Base-by-base conservation (phyloP, 1,140 invertebrate species). In the Polypedilum vanderplanki region DNA sequence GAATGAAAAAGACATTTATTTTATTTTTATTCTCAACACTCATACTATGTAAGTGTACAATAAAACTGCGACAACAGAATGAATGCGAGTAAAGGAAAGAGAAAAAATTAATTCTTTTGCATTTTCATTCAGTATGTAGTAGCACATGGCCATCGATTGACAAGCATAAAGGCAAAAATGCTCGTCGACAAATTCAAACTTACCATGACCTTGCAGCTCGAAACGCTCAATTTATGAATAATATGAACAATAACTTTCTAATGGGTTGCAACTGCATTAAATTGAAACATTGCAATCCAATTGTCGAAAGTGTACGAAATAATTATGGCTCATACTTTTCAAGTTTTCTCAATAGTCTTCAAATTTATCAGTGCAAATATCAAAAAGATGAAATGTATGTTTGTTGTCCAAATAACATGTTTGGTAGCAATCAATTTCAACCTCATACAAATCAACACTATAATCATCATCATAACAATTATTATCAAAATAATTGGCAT, bases 261-360 rank as follows among this genome's bases (percentile, higher is more conserved):
- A 18, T 9, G 17, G 7, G n/a, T 18, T 70, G 65, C 17, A 70
- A 70, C 20, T 70, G 65, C 65, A 18, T 70, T 9, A 70, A 70
- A 70, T 22, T 70, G 10, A 70, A 70, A 18, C 20, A 20, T 10
- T 70, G 65, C 17, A 18, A 70, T 70, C 65, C 65, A 70, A 70
- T 70, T 18, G 7, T 70, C 3, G 17, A 70, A n/a, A 70, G n/a
- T n/a, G 65, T 22, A 22, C 15, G 65, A 20, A 70, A 70, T 20
- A 70, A 18, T n/a, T 70, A 70, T 12, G 18, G 65, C 17, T n/a
- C n/a, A 70, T 18, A 20, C 3, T 18, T 70, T 20, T 5, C 17
- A 20, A 22, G 18, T 70, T 70, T 18, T 10, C 17, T 70, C 4
- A 18, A 70, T 17, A 20, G 5, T 7, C 65, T 70, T 20, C 65